Percentiles rank a stretch among this genome's conserved stretches.
Conservation (phyloP, 2,113 vertebrate species). For the Corythaixoides concolor region DNA sequence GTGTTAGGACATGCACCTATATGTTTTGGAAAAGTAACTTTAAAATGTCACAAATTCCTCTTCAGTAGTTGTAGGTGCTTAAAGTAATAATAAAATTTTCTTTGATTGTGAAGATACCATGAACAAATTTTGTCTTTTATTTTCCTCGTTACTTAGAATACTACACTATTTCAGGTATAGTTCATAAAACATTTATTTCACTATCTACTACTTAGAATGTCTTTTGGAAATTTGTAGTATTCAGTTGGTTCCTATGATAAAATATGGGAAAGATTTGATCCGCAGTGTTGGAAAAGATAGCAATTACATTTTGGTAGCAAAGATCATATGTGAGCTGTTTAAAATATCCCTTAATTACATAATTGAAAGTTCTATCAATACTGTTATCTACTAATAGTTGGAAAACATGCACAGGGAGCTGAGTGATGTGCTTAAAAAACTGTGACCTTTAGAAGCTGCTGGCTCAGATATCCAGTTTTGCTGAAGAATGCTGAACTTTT, state of each 20-base stretch:
- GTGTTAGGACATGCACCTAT: neutral
- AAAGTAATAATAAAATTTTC: neutral
- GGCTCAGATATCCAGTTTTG: neutral
- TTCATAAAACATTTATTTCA: neutral
- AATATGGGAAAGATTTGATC: neutral
- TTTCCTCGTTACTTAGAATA: neutral
- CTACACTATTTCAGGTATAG: neutral
- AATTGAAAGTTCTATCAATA: neutral
- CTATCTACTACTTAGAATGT: neutral
- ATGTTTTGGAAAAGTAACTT: neutral
- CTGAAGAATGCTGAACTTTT: neutral
- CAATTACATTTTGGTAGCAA: neutral
- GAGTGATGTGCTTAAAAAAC: neutral
- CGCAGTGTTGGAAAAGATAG: neutral
- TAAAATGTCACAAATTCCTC: neutral
- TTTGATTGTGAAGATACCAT: neutral
- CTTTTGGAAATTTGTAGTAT: neutral
- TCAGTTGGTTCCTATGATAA: neutral
- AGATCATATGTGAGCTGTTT: neutral
- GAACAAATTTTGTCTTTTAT: neutral
- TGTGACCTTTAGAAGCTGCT: neutral
- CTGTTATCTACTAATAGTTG: neutral
- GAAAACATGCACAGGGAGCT: neutral
- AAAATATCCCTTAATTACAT: neutral
- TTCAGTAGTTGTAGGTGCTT: neutral